A percentile compares a stretch with the other conserved stretches of the same genome.
These are phyloP conservation scores for Ellobius talpinus DNA, from an alignment of 2,113 vertebrate genomes.

Conservation along the genomic window DNA sequence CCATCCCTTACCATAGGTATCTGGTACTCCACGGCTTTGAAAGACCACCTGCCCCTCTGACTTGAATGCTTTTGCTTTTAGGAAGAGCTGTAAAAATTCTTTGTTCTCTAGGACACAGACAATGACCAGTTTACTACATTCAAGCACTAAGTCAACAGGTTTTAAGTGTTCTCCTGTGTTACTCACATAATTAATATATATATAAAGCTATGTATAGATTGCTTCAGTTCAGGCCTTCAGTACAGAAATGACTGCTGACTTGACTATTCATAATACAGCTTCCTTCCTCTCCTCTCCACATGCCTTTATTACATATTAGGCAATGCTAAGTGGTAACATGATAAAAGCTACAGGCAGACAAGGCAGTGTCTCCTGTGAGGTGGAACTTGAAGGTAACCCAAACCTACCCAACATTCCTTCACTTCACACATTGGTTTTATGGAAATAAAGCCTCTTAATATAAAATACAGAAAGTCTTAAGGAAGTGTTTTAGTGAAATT, in stretches of 20 bases:
- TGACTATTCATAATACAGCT: background rate
- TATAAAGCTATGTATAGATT: background rate
- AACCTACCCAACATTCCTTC: background rate
- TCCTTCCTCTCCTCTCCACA: background rate
- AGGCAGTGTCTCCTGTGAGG: background rate
- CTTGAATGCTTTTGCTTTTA: background rate
- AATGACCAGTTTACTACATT: background rate
- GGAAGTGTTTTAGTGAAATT: background rate
- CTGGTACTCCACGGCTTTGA: background rate
- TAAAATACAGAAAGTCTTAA: constrained; percentile 37
- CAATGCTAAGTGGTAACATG: background rate
- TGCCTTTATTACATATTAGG: background rate
- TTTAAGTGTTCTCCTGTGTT: background rate
- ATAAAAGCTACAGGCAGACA: background rate
- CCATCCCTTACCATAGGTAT: background rate
- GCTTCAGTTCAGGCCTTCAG: background rate
- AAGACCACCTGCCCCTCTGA: background rate
- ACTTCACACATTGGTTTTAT: background rate
- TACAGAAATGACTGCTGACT: background rate
- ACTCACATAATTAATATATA: background rate
- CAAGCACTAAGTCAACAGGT: background rate
- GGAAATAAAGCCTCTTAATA: constrained; percentile 2
- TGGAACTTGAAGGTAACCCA: background rate
- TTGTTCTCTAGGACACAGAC: background rate
- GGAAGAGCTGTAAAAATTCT: background rate